Conservation (phyloP, 2,888 invertebrate genomes). For the Temnothorax ravouxi region DNA sequence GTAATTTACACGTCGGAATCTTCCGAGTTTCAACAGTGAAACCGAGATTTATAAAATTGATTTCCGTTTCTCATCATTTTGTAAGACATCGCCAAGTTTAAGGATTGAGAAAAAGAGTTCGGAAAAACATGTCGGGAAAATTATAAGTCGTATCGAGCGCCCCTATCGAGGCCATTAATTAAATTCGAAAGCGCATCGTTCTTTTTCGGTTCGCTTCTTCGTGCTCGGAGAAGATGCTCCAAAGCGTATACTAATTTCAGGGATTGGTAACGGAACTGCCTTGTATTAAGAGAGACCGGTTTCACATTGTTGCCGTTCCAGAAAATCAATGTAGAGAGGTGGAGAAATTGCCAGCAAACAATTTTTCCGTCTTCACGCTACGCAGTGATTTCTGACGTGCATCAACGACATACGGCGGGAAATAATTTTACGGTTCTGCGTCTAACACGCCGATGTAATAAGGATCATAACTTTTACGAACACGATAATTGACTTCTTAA, state of each 20-base stretch:
- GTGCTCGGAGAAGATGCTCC: constrained; percentile 48
- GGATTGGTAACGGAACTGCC: constrained; percentile 51
- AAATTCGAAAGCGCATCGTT: constrained; percentile 52
- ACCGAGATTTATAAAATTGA: neutral
- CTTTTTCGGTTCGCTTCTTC: constrained; percentile 45
- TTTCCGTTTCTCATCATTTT: neutral
- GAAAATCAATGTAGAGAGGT: constrained; percentile 52
- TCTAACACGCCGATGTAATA: constrained; percentile 48
- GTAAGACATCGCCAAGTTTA: neutral
- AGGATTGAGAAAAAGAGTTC: neutral
- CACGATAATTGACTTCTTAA: constrained; percentile 49
- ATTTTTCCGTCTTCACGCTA: constrained; percentile 51
- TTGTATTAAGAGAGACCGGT: constrained; percentile 44
- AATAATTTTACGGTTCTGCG: constrained; percentile 54
- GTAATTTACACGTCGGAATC: neutral
- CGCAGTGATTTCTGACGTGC: constrained; percentile 48
- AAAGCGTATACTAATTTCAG: constrained; percentile 54
- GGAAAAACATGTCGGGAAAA: neutral
- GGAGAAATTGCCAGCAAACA: constrained; percentile 50
- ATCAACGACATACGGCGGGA: constrained; percentile 55
- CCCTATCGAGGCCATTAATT: constrained; percentile 26
- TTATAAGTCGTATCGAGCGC: neutral
- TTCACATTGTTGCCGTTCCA: constrained; percentile 54
- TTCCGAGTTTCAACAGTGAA: neutral
- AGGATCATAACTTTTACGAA: constrained; percentile 48